phyloP scores from a whole-genome alignment of 2,888 invertebrate genomes.

The Hydropsyche betteni region DNA sequence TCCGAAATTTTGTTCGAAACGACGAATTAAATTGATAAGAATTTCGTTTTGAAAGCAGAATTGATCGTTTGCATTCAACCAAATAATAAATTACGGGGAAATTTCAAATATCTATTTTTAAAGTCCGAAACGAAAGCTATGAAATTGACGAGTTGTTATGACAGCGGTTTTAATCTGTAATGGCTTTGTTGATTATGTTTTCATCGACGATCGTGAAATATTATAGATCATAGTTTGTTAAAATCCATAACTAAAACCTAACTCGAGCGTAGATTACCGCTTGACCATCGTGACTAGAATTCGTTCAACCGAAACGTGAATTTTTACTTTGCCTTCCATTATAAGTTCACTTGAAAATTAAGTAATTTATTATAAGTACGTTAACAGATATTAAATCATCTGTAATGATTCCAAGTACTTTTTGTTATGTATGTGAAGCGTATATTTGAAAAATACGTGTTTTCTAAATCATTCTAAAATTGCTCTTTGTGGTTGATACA shows the following conservation, averaged over 20 bases:
- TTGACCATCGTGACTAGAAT: background rate
- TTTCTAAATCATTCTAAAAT: too few relatives aligned
- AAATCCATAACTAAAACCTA: conserved; percentile 11
- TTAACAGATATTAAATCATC: too few relatives aligned
- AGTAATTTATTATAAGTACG: too few relatives aligned
- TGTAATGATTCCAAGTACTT: too few relatives aligned
- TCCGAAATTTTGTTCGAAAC: too few relatives aligned
- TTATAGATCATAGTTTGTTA: conserved; percentile 11
- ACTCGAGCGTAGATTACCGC: background rate
- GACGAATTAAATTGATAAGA: background rate
- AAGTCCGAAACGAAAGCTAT: background rate
- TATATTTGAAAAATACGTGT: too few relatives aligned
- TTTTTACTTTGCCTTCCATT: too few relatives aligned
- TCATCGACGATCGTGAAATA: background rate
- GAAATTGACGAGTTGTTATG: background rate
- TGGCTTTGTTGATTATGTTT: background rate
- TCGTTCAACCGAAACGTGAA: background rate
- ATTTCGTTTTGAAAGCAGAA: background rate
- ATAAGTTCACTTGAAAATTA: too few relatives aligned
- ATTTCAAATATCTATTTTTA: background rate
- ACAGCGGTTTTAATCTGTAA: background rate
- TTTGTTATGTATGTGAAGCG: too few relatives aligned
- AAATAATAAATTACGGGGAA: background rate
- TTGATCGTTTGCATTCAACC: background rate
- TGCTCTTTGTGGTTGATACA: too few relatives aligned